Conservation (phyloP, 1,140 invertebrate species). For the Camponotus vicinus region DNA sequence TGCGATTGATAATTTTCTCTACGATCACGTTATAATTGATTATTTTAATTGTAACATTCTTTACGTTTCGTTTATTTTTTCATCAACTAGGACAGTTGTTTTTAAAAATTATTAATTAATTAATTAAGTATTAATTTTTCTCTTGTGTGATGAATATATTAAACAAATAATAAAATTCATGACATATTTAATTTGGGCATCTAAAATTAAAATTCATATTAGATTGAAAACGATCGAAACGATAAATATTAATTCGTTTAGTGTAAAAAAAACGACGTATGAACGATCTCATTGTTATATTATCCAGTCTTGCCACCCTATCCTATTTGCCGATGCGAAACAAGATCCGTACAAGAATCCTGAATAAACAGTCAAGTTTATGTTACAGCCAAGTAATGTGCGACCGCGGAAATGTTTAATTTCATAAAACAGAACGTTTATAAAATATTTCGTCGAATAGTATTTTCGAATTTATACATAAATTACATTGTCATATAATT, state of each 20-base stretch:
- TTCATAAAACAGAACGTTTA: not conserved
- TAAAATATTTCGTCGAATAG: not conserved
- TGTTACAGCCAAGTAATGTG: not conserved
- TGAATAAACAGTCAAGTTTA: not conserved
- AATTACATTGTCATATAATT: not conserved
- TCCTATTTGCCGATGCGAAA: constrained; percentile 2
- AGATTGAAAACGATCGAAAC: not conserved
- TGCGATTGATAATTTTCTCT: not conserved
- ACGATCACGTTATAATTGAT: not conserved
- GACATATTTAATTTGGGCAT: not conserved
- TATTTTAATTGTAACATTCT: not conserved
- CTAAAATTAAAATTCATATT: not conserved
- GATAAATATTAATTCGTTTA: not conserved
- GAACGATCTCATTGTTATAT: not conserved
- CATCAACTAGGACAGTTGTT: not conserved
- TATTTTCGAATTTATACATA: not conserved
- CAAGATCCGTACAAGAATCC: not conserved
- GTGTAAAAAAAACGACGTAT: not conserved
- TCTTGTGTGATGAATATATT: not conserved
- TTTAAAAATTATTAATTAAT: not conserved
- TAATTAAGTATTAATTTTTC: not conserved
- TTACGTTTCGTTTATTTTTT: not conserved
- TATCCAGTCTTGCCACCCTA: not conserved
- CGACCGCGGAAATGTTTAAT: not conserved
- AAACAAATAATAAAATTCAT: not conserved